Evolutionary conservation across 2,888 invertebrate genomes (phyloP), one percentile per base, ranked within the genome.

Genomic region (Agapostemon virescens): DNA sequence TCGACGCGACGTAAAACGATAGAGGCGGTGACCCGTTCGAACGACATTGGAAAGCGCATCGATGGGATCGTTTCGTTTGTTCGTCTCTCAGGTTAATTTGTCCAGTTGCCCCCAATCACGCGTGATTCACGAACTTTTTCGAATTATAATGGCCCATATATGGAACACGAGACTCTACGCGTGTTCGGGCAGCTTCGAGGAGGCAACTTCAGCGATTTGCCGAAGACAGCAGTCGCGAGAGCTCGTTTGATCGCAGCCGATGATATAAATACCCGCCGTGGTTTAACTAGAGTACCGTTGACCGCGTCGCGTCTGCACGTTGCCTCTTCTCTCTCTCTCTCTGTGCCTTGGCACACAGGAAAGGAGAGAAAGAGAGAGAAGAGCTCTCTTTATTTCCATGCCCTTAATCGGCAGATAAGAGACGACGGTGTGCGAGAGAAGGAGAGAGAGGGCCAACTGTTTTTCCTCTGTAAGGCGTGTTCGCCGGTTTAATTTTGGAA

Each of bases 211-310:
- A 58, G 30, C 58, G 58, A 58, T 58, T 58, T 58, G 20, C 58
- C 45, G 58, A 20, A 36, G 58, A 75, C 58, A 30, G 40, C 61
- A n/a, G 33, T 33, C 38, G 23, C 33, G 58, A 55, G 30, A 17
- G 77, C 68, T 42, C 66, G 61, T 79, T 79, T 38, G 69, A 70
- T 79, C 64, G 40, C 40, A 40, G 70, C 52, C 79, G 55, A 70
- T 23, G 79, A 74, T 80, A 81, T 81, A 81, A 81, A 81, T 81
- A 81, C 49, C 36, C 26, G 11, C 15, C 26, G 49, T 40, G 69
- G 38, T 49, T 26, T 67, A 61, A 68, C 70, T 74, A 38, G 36
- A 74, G 40, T 45, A 63, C 38, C 66, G 69, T 81, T 74, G 69
- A 70, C 80, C 73, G 64, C 52, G 23, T 42, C 20, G 6, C 64